phyloP scores from a whole-genome alignment of 2,888 invertebrate genomes.

The Diaprepes abbreviatus region DNA sequence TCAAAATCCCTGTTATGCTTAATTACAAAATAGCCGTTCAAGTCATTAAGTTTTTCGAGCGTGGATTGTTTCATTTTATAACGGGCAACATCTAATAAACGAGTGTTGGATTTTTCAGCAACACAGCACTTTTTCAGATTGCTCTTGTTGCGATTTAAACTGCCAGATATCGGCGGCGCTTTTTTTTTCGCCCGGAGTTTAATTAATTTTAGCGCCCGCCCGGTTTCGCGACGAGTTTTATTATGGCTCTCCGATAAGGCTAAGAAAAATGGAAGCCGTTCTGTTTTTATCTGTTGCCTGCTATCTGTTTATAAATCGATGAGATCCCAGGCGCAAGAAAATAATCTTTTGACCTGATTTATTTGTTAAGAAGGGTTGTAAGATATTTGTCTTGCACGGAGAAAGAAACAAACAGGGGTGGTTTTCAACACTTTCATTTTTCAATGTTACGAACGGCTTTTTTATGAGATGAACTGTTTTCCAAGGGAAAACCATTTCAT shows the following conservation, averaged over 20 bases:
- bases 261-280: slow-evolving; percentile 44
- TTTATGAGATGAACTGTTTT: neutral
- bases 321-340: slow-evolving; percentile 12
- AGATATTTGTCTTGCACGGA: neutral
- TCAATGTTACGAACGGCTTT: neutral
- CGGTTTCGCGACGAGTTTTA: slow-evolving; percentile 42
- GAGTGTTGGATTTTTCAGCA: slow-evolving; percentile 45
- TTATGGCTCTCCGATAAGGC: slow-evolving; percentile 43
- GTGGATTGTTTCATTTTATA: slow-evolving; percentile 34
- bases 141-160: slow-evolving; percentile 45
- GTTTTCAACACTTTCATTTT: neutral
- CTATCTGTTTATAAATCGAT: slow-evolving; percentile 34
- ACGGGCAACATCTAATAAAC: slow-evolving; percentile 40
- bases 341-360: slow-evolving; percentile 11
- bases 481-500: slow-evolving; percentile 6
- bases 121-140: slow-evolving; percentile 44
- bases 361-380: slow-evolving; percentile 14
- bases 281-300: slow-evolving; percentile 23
- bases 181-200: slow-evolving; percentile 20
- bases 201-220: slow-evolving; percentile 49
- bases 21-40: slow-evolving; percentile 28
- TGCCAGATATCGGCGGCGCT: slow-evolving; percentile 46
- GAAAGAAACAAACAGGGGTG: neutral
- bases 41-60: slow-evolving; percentile 31
- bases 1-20: neutral